Evolutionary conservation across 2,888 invertebrate species (phyloP).

Genomic region (Cylloceria caligata): DNA sequence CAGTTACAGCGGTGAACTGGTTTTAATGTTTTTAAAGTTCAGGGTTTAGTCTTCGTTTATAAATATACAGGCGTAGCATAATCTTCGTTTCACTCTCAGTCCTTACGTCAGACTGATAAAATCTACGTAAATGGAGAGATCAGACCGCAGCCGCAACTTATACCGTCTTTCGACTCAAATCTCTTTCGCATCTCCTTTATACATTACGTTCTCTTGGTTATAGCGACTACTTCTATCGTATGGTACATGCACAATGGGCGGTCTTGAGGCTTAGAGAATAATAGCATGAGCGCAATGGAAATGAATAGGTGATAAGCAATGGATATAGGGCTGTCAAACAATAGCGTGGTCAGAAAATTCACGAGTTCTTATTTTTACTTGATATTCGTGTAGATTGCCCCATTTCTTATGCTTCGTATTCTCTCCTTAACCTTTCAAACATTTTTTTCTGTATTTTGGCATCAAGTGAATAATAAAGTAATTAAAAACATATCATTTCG

Average conservation of each 20-base stretch:
- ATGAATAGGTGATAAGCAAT: slow-evolving; percentile 28
- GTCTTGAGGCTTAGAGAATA: slow-evolving; percentile 21
- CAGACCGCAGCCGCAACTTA: slow-evolving; percentile 5
- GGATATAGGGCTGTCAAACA: slow-evolving; percentile 17
- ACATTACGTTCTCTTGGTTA: not conserved
- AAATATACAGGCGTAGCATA: not conserved
- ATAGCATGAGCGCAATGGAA: slow-evolving; percentile 15
- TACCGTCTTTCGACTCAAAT: slow-evolving; percentile 2
- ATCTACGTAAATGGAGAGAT: slow-evolving; percentile 29
- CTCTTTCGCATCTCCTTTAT: slow-evolving; percentile 18
- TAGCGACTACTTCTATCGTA: slow-evolving; percentile 7
- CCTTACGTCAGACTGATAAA: not conserved
- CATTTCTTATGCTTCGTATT: not conserved
- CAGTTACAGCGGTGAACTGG: not conserved
- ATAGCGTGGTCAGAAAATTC: slow-evolving; percentile 27
- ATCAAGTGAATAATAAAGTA: not conserved
- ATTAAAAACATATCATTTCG: not conserved
- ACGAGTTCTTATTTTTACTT: slow-evolving; percentile 14
- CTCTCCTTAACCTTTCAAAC: not conserved
- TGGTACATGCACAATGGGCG: slow-evolving; percentile 17
- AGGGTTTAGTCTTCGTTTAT: slow-evolving; percentile 15
- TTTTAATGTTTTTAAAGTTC: slow-evolving; percentile 34
- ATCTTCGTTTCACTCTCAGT: slow-evolving; percentile 13
- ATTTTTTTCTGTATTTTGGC: not conserved
- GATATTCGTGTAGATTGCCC: not conserved